phyloP scores from a whole-genome alignment of 2,888 invertebrate genomes.

The Rapana venosa region DNA sequence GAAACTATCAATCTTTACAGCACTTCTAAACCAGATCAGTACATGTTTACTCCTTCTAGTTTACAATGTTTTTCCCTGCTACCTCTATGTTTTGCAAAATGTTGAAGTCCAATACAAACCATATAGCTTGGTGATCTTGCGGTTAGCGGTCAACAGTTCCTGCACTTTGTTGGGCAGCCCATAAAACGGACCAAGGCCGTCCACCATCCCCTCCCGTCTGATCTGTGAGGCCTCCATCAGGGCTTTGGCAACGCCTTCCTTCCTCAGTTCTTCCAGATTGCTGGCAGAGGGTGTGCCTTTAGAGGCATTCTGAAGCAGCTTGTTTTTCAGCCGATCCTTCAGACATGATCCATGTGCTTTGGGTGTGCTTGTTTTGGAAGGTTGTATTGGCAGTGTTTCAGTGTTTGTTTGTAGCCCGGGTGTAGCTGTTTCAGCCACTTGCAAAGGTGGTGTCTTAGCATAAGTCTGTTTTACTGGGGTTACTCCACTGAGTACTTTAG shows the following conservation, averaged over 20 bases:
- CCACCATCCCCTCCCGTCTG: slow-evolving; percentile 53
- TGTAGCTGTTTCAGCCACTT: not conserved
- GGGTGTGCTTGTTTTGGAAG: slow-evolving; percentile 33
- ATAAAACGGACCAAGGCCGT: slow-evolving; percentile 83
- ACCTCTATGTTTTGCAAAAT: too few relatives aligned
- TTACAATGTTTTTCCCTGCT: too few relatives aligned
- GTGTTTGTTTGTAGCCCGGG: not conserved
- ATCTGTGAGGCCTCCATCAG: slow-evolving; percentile 61
- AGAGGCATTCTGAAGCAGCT: slow-evolving; percentile 63
- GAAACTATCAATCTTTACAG: too few relatives aligned
- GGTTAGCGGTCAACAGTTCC: slow-evolving; percentile 85
- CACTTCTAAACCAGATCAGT: too few relatives aligned
- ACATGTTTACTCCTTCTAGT: too few relatives aligned
- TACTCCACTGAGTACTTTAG: too few relatives aligned
- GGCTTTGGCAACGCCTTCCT: slow-evolving; percentile 59
- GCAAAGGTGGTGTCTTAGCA: not conserved
- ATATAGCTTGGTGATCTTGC: slow-evolving; percentile 90
- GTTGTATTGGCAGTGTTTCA: not conserved
- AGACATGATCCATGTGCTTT: slow-evolving; percentile 50
- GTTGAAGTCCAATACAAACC: slow-evolving; percentile 80
- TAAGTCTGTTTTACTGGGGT: not conserved
- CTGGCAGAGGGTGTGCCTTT: slow-evolving; percentile 50
- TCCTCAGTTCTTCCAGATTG: slow-evolving; percentile 54
- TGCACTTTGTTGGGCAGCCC: slow-evolving; percentile 87
- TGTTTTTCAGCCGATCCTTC: slow-evolving; percentile 61